phyloP scores from a whole-genome alignment of 2,888 invertebrate species.

The Amaurobius ferox region DNA sequence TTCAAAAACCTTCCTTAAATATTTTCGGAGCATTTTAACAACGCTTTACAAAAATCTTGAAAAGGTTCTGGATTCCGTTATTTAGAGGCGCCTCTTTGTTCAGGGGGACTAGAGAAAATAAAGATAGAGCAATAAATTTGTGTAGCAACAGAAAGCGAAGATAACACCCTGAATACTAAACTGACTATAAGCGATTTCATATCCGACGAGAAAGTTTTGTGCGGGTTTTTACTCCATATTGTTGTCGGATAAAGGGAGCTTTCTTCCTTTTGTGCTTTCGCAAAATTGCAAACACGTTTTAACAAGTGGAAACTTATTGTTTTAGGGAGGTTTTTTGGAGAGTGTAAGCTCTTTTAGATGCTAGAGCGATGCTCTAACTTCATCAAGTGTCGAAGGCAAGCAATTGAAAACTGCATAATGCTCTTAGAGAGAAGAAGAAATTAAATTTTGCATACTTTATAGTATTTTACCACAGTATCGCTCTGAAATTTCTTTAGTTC shows the following conservation, averaged over 20 bases:
- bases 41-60: constrained; percentile 41
- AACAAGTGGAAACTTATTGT: constrained; percentile 16
- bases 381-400: no score
- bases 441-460: no score
- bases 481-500: no score
- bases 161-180: constrained; percentile 56
- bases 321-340: background rate
- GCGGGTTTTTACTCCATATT: background rate
- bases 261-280: background rate
- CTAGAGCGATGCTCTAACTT: no score
- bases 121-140: constrained; percentile 56
- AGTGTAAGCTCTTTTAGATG: background rate
- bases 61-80: constrained; percentile 55
- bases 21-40: constrained; percentile 59
- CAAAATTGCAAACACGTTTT: background rate
- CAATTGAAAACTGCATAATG: no score
- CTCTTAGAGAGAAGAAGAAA: no score
- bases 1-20: constrained; percentile 54
- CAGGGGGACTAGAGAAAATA: constrained; percentile 45
- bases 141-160: constrained; percentile 32
- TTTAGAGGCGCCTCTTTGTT: constrained; percentile 55
- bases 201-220: constrained; percentile 12
- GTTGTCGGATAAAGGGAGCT: background rate
- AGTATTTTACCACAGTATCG: no score
- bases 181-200: constrained; percentile 39